These are phyloP conservation scores for Emys orbicularis DNA, from an alignment of 2,797 vertebrate species.

Conservation along the genomic window DNA sequence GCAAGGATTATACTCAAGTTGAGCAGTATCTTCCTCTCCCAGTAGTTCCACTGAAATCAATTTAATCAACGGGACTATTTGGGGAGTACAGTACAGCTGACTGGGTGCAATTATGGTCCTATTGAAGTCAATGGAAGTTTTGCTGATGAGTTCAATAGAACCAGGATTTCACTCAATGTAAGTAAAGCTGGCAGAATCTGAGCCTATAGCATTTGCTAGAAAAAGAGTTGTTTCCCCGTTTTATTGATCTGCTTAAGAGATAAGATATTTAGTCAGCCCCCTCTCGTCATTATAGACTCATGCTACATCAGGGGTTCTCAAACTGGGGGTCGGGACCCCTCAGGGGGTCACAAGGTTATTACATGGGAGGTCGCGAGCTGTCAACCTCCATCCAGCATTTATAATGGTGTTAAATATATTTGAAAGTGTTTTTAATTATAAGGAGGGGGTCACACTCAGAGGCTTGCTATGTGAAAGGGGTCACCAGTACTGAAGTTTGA, in stretches of 20 bases:
- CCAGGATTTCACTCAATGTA: neutral
- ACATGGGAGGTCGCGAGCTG: too few relatives aligned
- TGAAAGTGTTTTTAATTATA: too few relatives aligned
- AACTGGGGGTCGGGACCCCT: too few relatives aligned
- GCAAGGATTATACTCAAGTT: too few relatives aligned
- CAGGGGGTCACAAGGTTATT: too few relatives aligned
- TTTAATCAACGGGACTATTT: neutral
- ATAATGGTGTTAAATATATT: too few relatives aligned
- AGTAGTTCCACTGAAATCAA: neutral
- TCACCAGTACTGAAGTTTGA: too few relatives aligned
- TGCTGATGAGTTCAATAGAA: neutral
- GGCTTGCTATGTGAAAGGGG: too few relatives aligned
- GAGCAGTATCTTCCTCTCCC: neutral
- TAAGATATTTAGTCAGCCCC: neutral
- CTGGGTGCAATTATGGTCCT: neutral
- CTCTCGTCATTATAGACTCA: neutral
- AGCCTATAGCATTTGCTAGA: neutral
- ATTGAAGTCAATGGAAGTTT: neutral
- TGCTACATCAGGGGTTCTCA: neutral
- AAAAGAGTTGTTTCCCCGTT: neutral
- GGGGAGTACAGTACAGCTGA: neutral
- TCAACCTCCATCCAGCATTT: too few relatives aligned
- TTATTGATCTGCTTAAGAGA: neutral
- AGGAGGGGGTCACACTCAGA: too few relatives aligned
- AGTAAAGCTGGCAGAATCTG: neutral